phyloP scores from a whole-genome alignment of 2,888 invertebrate species.

The Tipula vernalis region DNA sequence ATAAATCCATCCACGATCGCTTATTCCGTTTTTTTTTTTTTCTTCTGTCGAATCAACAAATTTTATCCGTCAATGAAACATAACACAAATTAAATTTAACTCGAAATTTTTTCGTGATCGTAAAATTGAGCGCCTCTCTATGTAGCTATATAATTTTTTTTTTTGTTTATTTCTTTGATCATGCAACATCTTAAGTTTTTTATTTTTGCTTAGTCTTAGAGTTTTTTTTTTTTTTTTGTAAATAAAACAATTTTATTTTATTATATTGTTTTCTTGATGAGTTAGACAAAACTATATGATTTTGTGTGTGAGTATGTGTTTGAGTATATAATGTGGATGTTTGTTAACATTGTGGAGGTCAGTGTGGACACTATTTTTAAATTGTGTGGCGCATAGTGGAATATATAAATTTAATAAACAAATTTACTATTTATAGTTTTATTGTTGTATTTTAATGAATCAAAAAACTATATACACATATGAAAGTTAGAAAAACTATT shows the following conservation, averaged over 20 bases:
- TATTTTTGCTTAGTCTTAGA: background rate
- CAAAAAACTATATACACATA: background rate
- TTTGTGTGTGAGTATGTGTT: background rate
- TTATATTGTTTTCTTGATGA: background rate
- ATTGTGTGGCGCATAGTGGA: background rate
- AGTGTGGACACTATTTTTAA: background rate
- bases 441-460: background rate
- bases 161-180: background rate
- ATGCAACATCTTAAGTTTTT: background rate
- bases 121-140: background rate
- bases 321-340: background rate
- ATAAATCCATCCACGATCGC: background rate
- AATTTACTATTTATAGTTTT: constrained; percentile 4
- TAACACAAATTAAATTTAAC: background rate
- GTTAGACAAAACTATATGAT: background rate
- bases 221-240: background rate
- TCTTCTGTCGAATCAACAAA: background rate
- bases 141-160: background rate
- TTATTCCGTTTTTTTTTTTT: background rate
- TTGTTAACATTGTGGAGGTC: background rate
- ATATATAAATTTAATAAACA: background rate
- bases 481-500: background rate
- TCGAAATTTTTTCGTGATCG: background rate
- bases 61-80: background rate
- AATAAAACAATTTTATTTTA: background rate